These are phyloP conservation scores for Athene cunicularia DNA, from an alignment of 2,113 vertebrate genomes.

Conservation along the genomic window DNA sequence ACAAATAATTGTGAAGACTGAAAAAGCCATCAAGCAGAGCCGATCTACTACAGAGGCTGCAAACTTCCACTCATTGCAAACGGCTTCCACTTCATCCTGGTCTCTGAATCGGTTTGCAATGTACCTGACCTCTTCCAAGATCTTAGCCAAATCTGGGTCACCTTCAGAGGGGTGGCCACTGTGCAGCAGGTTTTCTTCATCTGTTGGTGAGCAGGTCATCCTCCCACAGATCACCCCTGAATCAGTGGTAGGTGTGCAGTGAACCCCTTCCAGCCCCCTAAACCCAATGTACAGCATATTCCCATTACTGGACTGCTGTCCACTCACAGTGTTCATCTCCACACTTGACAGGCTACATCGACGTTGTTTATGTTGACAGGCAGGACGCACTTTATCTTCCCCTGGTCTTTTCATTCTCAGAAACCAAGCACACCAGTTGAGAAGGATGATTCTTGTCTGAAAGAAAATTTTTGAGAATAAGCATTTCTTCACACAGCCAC, in stretches of 20 bases:
- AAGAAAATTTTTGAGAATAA: background rate
- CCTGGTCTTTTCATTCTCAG: slow-evolving; percentile 93
- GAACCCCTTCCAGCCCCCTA: slow-evolving; percentile 82
- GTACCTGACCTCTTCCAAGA: slow-evolving; percentile 92
- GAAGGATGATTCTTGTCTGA: slow-evolving; percentile 90
- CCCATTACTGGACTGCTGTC: slow-evolving; percentile 77
- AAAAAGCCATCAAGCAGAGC: slow-evolving; percentile 94
- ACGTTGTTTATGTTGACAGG: slow-evolving; percentile 83
- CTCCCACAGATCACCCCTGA: slow-evolving; percentile 86
- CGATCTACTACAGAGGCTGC: slow-evolving; percentile 94
- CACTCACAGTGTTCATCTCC: slow-evolving; percentile 78
- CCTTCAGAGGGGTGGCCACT: slow-evolving; percentile 70
- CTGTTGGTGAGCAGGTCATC: slow-evolving; percentile 79
- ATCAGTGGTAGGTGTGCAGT: slow-evolving; percentile 84
- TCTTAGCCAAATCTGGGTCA: slow-evolving; percentile 86
- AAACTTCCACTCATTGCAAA: slow-evolving; percentile 95
- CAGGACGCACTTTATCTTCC: slow-evolving; percentile 85
- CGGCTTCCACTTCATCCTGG: slow-evolving; percentile 84
- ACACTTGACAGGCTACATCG: slow-evolving; percentile 85
- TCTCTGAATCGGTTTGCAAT: slow-evolving; percentile 89
- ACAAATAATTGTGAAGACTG: slow-evolving; percentile 90
- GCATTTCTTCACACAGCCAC: background rate
- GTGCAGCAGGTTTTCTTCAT: slow-evolving; percentile 85
- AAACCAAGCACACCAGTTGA: slow-evolving; percentile 98
- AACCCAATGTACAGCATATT: slow-evolving; percentile 88